phyloP scores from a whole-genome alignment of 2,113 vertebrate species.

The Leiothrix lutea region DNA sequence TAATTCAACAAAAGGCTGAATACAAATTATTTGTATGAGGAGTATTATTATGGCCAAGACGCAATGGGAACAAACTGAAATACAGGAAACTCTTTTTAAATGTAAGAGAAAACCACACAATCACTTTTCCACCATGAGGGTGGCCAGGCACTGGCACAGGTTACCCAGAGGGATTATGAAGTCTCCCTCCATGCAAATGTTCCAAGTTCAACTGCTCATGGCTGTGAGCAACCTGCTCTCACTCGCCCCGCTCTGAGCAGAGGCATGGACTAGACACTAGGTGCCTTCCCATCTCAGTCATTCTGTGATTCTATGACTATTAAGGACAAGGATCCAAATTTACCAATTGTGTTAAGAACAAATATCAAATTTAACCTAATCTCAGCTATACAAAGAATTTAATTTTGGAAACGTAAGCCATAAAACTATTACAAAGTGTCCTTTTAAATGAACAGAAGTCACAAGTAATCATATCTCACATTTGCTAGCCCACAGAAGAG shows the following conservation, averaged over 20 bases:
- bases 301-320: neutral
- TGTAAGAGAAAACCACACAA: neutral
- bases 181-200: neutral
- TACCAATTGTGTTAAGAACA: neutral
- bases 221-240: neutral
- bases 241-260: neutral
- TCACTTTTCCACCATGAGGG: neutral
- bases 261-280: neutral
- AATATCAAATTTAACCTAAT: neutral
- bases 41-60: neutral
- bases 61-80: neutral
- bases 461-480: neutral
- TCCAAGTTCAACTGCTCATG: neutral
- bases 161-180: neutral
- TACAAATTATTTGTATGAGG: neutral
- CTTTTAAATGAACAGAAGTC: neutral
- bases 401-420: neutral
- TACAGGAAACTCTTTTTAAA: neutral
- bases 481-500: neutral
- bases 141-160: neutral
- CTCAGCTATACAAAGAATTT: neutral
- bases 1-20: neutral
- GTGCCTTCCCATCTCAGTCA: neutral
- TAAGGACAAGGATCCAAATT: neutral
- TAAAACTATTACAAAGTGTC: neutral